Evolutionary conservation across 2,888 invertebrate species (phyloP), one percentile per base, ranked within the genome.

Genomic region (Microctonus hyperodae): DNA sequence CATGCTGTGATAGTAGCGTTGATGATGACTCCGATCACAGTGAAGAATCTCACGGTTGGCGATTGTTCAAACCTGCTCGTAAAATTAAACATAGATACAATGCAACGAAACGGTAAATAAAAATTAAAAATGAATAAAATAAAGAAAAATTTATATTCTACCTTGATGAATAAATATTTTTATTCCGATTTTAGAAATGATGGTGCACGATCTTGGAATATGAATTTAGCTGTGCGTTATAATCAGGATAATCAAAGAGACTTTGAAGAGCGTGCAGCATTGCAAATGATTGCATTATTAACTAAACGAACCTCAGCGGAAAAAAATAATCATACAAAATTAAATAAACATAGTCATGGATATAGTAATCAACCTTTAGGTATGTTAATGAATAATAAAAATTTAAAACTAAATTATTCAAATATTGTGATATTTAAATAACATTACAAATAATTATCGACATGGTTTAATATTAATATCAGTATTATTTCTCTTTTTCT

Each of bases 241-340:
- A 95, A 95, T 85, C 95, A 95, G 82, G 95, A 95, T 82, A 91
- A 93, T 76, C 95, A 95, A 83, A 86, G 95, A 5, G 91, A 94
- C 68, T 91, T 90, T 79, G 95, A 95, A 83, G 95, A 95, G 85
- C 89, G 89, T 71, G 88, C 91, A 0, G 88, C 91, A 73, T 86
- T 90, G 60, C 89, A 90, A 82, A 91, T 92, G 88, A 86, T 88
- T 13, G 81, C 86, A 5, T 84, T 90, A 20, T 85, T 92, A 68
- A 88, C 88, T 0, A 86, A 88, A 64, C 85, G 84, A 70, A 81
- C 82, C 16, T 73, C 78, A 28, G 70, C 76, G 13, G 82, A 83
- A 63, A 63, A 53, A 5, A 68, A 37, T 51, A 50, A 60, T 31
- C 6, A 31, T 0, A 13, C 20, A 58, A 58, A 58, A 40, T 70